A percentile compares a stretch with the other conserved stretches of the same genome.
phyloP scores from a whole-genome alignment of 1,140 invertebrate species.

The Trichoplusia ni region DNA sequence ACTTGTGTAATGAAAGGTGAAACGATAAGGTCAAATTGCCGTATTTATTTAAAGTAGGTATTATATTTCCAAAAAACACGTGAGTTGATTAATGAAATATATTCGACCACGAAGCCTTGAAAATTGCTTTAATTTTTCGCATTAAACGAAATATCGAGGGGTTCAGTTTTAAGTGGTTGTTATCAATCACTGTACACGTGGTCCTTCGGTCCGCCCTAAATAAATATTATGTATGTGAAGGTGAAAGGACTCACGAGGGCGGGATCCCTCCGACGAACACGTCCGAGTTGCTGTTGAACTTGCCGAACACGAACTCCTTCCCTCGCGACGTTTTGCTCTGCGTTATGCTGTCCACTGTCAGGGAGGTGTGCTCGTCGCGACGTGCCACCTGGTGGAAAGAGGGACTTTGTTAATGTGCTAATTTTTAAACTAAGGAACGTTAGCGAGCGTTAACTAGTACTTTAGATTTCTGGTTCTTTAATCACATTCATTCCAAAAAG shows the following conservation, averaged over 20 bases:
- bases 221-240: background rate
- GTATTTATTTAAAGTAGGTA: no score
- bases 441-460: background rate
- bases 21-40: no score
- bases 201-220: background rate
- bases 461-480: no score
- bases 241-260: conserved; percentile 82
- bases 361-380: conserved; percentile 88
- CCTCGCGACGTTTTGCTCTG: conserved; percentile 89
- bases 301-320: conserved; percentile 93
- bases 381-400: conserved; percentile 82
- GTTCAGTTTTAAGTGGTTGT: no score
- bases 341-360: conserved; percentile 90
- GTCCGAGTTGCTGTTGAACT: conserved; percentile 92
- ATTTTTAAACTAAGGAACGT: background rate
- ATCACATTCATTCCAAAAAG: no score
- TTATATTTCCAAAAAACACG: no score
- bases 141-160: no score
- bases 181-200: no score
- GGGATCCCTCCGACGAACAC: conserved; percentile 97
- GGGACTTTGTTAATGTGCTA: background rate
- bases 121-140: no score
- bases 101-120: no score
- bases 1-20: no score
- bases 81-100: no score